Evolutionary conservation across 2,797 vertebrate species (phyloP).

Genomic region (Euphonia xanthogaster): DNA sequence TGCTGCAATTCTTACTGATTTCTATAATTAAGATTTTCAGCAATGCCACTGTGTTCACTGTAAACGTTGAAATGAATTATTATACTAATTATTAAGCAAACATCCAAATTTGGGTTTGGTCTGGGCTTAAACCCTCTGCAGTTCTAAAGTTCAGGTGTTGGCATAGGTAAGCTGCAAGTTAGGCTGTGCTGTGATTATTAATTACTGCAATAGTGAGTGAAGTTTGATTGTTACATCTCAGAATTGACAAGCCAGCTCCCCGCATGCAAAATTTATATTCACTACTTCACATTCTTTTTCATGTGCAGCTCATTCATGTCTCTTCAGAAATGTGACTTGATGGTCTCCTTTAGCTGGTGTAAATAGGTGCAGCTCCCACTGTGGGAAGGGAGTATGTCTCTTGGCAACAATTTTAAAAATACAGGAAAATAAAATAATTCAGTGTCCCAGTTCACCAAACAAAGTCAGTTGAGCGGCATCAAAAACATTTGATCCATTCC

Average conservation of each 20-base stretch:
- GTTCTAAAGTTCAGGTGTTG: neutral
- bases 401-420: neutral
- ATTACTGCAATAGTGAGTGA: neutral
- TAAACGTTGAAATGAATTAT: neutral
- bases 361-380: neutral
- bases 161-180: neutral
- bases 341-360: neutral
- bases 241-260: neutral
- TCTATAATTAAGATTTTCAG: slow-evolving; percentile 58
- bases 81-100: slow-evolving; percentile 15
- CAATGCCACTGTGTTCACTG: neutral
- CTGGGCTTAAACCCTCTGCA: neutral
- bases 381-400: neutral
- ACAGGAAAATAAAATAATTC: neutral
- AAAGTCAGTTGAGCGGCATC: neutral
- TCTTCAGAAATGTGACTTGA: neutral
- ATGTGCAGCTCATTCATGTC: slow-evolving; percentile 18
- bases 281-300: neutral
- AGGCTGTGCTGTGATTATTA: neutral
- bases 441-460: neutral
- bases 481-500: neutral
- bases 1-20: slow-evolving; percentile 55
- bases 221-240: neutral
- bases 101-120: neutral
- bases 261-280: neutral